Conservation (phyloP, 2,113 vertebrate genomes). For the Solea senegalensis region DNA sequence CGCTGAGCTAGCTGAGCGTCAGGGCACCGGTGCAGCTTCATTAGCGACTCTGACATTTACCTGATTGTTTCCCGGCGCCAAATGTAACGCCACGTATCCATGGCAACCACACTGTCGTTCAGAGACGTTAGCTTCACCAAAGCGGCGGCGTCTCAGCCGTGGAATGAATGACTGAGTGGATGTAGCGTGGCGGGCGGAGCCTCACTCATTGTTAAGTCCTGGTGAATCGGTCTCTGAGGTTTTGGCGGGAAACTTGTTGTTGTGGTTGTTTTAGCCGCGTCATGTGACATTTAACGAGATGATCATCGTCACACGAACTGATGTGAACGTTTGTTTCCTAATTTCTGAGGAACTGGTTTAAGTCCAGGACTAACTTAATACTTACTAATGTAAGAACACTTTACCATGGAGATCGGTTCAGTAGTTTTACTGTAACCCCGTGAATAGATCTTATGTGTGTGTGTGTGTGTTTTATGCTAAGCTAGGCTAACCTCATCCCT, state of each 20-base stretch:
- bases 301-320: too few species aligned
- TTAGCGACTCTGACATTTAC: constrained; percentile 96
- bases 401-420: too few species aligned
- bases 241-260: too few species aligned
- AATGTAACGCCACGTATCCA: constrained; percentile 84
- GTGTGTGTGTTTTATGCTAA: neutral
- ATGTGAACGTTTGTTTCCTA: too few species aligned
- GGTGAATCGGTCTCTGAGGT: constrained; percentile 42
- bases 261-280: too few species aligned
- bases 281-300: too few species aligned
- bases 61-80: constrained; percentile 89
- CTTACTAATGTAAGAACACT: too few species aligned
- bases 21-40: constrained; percentile 92
- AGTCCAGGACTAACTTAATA: too few species aligned
- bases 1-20: constrained; percentile 82
- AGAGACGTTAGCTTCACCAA: constrained; percentile 17
- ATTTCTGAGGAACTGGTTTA: too few species aligned
- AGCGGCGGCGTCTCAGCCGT: neutral
- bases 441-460: too few species aligned
- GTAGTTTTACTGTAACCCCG: too few species aligned
- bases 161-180: too few species aligned
- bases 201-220: constrained; percentile 50
- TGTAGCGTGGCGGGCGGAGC: constrained; percentile 47
- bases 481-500: neutral
- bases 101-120: constrained; percentile 82